Conservation (phyloP, 2,113 vertebrate genomes). For the Ciconia boyciana region DNA sequence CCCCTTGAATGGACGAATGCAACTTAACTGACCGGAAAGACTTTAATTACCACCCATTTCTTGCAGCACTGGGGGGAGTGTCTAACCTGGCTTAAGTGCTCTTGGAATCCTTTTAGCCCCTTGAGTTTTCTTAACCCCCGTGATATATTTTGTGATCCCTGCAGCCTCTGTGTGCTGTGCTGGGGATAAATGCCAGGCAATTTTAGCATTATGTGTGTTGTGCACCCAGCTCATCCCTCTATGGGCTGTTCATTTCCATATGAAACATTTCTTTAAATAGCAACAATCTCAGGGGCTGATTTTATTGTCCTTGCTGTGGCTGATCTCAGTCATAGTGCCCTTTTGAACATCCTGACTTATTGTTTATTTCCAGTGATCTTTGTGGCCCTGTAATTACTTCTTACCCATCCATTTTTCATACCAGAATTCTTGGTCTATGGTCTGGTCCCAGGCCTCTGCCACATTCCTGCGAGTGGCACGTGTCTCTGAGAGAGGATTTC, state of each 20-base stretch:
- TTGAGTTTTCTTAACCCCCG: not conserved
- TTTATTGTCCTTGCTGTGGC: slow-evolving; percentile 24
- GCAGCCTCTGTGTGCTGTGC: not conserved
- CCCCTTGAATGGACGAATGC: not conserved
- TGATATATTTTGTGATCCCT: not conserved
- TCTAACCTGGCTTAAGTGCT: not conserved
- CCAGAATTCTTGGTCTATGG: not conserved
- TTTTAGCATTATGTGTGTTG: not conserved
- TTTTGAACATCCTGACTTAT: not conserved
- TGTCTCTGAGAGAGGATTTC: not conserved
- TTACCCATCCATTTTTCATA: not conserved
- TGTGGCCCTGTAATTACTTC: not conserved
- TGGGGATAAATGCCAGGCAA: not conserved
- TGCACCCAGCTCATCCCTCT: not conserved
- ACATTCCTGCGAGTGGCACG: accelerated
- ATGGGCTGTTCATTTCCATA: slow-evolving; percentile 33
- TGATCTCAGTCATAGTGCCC: not conserved
- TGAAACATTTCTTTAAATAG: slow-evolving; percentile 47
- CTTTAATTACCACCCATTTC: not conserved
- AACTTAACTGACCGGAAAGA: not conserved
- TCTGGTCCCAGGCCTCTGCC: not conserved
- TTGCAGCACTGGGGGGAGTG: not conserved
- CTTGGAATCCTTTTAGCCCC: not conserved
- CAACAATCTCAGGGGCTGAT: not conserved
- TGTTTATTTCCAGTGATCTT: slow-evolving; percentile 7